phyloP scores from a whole-genome alignment of 1,140 invertebrate genomes.

The Drosophila mojavensis region DNA sequence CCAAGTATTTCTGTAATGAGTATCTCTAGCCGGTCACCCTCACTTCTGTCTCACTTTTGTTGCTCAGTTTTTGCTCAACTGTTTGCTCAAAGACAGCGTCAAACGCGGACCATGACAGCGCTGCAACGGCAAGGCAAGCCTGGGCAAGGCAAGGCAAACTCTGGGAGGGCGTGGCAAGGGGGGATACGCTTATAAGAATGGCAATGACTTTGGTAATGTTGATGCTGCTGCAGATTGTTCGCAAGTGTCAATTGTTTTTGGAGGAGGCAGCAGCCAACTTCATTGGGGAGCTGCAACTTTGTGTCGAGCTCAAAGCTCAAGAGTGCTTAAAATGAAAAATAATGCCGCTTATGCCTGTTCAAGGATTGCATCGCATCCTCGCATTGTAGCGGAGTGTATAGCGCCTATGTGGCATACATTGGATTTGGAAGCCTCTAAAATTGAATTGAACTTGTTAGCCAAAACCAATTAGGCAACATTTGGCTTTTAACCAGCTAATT shows the following conservation, averaged over 20 bases:
- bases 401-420: constrained; percentile 5
- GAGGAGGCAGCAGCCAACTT: constrained; percentile 30
- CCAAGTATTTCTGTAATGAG: neutral
- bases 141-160: too few species aligned
- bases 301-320: constrained; percentile 13
- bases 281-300: constrained; percentile 30
- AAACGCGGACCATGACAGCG: constrained; percentile 64
- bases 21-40: neutral
- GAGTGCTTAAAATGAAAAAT: constrained; percentile 43
- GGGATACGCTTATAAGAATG: constrained; percentile 43
- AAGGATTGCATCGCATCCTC: constrained; percentile 22
- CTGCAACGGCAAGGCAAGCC: neutral
- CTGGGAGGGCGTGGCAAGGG: neutral
- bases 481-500: constrained; percentile 47
- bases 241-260: constrained; percentile 79
- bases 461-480: constrained; percentile 43
- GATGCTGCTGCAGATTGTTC: constrained; percentile 69
- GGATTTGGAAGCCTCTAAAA: constrained; percentile 5
- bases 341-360: constrained; percentile 40
- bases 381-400: constrained; percentile 12
- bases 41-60: neutral
- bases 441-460: constrained; percentile 18
- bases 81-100: constrained; percentile 59
- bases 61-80: constrained; percentile 56
- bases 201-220: constrained; percentile 54